Base-by-base conservation (phyloP, 2,888 invertebrate species). In the Busseola fusca region DNA sequence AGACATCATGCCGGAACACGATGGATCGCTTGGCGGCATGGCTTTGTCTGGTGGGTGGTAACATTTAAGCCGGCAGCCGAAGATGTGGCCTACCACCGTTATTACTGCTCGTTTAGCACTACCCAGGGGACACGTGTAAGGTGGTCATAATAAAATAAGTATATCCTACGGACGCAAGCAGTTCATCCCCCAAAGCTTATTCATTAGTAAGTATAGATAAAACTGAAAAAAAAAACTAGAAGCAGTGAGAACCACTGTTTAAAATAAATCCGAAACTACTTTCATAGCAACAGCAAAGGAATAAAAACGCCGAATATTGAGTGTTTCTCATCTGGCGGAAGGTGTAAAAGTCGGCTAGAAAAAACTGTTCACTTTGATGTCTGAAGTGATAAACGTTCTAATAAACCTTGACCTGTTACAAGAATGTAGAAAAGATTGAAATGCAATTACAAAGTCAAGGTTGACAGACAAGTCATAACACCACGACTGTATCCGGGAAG, bases 251-350 rank as follows among this genome's bases (percentile, higher is more conserved):
- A 52, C 18, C 5, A 52, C 30, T 59, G 59, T 69, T 75, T 69
- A 34, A 56, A 75, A 69, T 70, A 56, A 66, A 74, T 62, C 25
- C 56, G 3, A 54, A 16, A 45, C 52, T n/a, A 16, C 40, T 65
- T 66, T 76, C 69, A 79, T 76, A 78, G 50, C 42, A 73, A 69
- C 18, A 50, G n/a, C 16, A 48, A 45, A 30, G 54, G 37, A 34
- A 74, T 57, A 67, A 69, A 74, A 59, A 78, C 7, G 52, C 18
- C 18, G 56, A 37, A 34, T 16, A 34, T 37, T 40, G 7, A 59
- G 63, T 54, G 71, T 59, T 69, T 76, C 56, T 72, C 80, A 76
- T 72, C 80, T 76, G 80, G 72, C 80, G 76, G 76, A 79, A 80
- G 71, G 57, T 66, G 37, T 79, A 76, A 80, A 79, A 21, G 25